Conservation (phyloP, 1,140 invertebrate genomes). For the Drosophila nigrodunni region DNA sequence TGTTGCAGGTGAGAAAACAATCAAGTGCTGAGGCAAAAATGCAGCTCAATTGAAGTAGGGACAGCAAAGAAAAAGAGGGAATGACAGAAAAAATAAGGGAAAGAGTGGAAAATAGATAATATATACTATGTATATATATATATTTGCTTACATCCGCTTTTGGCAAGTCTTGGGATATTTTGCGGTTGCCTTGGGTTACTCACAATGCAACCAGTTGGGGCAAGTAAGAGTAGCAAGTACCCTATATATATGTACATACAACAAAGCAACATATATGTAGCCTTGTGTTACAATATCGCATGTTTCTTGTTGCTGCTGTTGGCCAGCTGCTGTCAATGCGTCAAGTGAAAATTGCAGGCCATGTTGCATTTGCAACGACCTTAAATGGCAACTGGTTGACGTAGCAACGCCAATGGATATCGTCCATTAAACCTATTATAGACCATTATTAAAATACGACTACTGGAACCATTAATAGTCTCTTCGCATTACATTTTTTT, state of each 20-base stretch:
- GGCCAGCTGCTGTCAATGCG: conserved; percentile 66
- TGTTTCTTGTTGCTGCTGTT: conserved; percentile 28
- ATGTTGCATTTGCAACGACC: conserved; percentile 57
- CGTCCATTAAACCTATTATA: conserved; percentile 63
- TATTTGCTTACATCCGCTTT: conserved; percentile 62
- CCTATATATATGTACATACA: conserved; percentile 2
- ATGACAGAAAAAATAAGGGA: not conserved
- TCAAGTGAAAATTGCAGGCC: conserved; percentile 75
- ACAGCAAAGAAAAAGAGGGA: not conserved
- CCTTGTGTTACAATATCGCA: conserved; percentile 17
- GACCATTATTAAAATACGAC: conserved; percentile 71
- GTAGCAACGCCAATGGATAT: conserved; percentile 66
- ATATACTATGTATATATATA: conserved; percentile 15
- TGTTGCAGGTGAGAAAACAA: conserved; percentile 63
- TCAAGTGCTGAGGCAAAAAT: conserved; percentile 43
- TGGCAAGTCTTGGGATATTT: conserved; percentile 40
- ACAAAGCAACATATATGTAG: not conserved
- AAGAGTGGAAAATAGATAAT: not conserved
- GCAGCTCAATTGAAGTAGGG: conserved; percentile 28
- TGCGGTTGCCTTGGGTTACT: conserved; percentile 56
- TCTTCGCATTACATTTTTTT: conserved; percentile 7
- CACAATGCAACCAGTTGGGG: conserved; percentile 21
- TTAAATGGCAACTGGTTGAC: conserved; percentile 70
- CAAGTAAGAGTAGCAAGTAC: conserved; percentile 22
- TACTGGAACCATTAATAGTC: conserved; percentile 9